Conservation (phyloP, 2,888 invertebrate species). For the Zele albiditarsus region DNA sequence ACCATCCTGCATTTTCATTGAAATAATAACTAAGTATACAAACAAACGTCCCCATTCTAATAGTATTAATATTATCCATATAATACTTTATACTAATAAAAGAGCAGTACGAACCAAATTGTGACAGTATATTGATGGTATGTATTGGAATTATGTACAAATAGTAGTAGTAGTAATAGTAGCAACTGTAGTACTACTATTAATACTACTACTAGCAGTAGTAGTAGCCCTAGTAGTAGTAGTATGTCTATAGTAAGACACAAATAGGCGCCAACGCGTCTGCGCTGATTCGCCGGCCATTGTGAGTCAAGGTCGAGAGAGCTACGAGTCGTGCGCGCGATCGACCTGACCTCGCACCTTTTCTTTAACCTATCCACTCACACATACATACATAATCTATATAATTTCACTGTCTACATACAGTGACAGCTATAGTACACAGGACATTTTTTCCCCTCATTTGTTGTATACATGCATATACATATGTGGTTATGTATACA, state of each 20-base stretch:
- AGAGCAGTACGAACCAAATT: no score
- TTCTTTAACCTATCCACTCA: constrained; percentile 32
- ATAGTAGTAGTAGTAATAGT: neutral
- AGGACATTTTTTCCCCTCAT: constrained; percentile 10
- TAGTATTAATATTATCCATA: no score
- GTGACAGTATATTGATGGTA: no score
- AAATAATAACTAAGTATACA: neutral
- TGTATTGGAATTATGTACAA: neutral
- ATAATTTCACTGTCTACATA: constrained; percentile 11
- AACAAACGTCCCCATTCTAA: neutral
- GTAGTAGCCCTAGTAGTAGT: neutral
- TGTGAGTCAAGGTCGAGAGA: constrained; percentile 44
- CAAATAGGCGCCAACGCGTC: constrained; percentile 26
- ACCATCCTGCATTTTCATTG: no score
- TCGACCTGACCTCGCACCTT: constrained; percentile 65
- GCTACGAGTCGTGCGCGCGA: constrained; percentile 48
- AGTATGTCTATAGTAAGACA: constrained; percentile 1
- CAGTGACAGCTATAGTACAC: neutral
- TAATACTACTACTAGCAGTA: neutral
- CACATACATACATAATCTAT: constrained; percentile 31
- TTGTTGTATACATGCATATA: constrained; percentile 11
- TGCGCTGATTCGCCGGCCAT: constrained; percentile 36
- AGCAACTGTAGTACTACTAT: neutral
- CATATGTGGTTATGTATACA: no score
- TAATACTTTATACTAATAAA: no score